Base-by-base conservation (phyloP, 2,113 vertebrate genomes). In the Panthera uncia region DNA sequence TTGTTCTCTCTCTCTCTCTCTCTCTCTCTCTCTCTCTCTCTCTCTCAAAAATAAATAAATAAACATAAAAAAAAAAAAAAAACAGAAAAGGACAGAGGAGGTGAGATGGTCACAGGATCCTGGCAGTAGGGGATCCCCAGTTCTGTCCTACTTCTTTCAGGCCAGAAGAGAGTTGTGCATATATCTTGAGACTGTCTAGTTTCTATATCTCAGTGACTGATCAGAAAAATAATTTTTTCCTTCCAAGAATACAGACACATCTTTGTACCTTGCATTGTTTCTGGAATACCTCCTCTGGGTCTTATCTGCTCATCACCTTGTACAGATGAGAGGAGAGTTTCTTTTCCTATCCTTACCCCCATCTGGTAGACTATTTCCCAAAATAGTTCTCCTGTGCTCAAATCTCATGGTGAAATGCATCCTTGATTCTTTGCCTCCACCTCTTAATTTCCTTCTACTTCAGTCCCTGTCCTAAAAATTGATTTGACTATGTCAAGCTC, bases 351-450 rank as follows among this genome's bases (percentile, higher is more conserved):
- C 65, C 81, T 84, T 80, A 41, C 5, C 68, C 52, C 66, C 85
- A 97, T 91, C 93, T 95, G 88, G 83, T 97, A 96, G 36, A 48
- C 63, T 97, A 45, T 63, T 61, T 94, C 80, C 92, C 87, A 90
- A 82, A 87, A 87, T 15, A 92, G 16, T 82, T 87, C 95, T 52
- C 86, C 61, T 95, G 79, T 93, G 88, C 78, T 76, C 57, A 89
- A 89, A 89, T 94, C 55, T 89, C 96, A 89, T 50, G 25, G 33
- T 57, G 21, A 96, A 95, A 91, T 23, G 11, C 31, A 81, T 92
- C 93, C 92, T 96, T 97, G 83, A 91, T 96, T 74, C 66, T 97
- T 91, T 90, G 45, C 65, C 57, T 98, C 66, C 9, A 55, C 18
- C 36, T 93, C 68, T 94, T 92, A 52, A 84, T 93, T 95, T 97